Evolutionary conservation across 2,797 vertebrate species (phyloP), one percentile per base, ranked within the genome.

Genomic region (Melopsittacus undulatus): DNA sequence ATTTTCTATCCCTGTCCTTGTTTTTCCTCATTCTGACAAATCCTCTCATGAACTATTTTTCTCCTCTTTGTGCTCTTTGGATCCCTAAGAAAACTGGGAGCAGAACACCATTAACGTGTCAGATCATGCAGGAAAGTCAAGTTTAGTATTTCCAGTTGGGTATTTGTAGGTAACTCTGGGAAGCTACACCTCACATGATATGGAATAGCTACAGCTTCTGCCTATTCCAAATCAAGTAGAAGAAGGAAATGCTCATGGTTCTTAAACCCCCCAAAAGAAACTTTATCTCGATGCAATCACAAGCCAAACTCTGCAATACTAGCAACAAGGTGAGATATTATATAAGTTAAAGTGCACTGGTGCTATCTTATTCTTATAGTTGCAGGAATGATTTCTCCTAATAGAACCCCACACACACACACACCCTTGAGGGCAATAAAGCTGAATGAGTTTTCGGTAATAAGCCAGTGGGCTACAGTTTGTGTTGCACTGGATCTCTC

Each of bases 201-300:
- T 15, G 27, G 13, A 82, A 88, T 18, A 64, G 14, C 13, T 68
- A 9, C 11, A 73, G 12, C 8, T 66, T 81, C 42, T n/a, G 22
- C n/a, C 20, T 70, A 7, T 66, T 82, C 38, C 46, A 89, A 42
- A 51, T 3, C 32, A 61, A 30, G 12, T 4, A 76, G 19, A 68
- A 61, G 29, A 20, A 57, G 18, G 11, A 45, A 93, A 75, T 4
- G 1, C 3, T 57, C 7, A 49, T 12, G 20, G 5, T 5, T 63
- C 18, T 90, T 79, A 76, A 79, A n/a, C 0, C 2, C 14, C 13
- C 7, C 3, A 3, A 77, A 77, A 87, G 19, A 87, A 90, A 43
- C 2, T 6, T 12, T 32, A 4, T 2, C 14, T 63, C 0, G 0
- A 5, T 24, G 11, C 15, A 87, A 24, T 40, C 15, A 61, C 22